Conservation (phyloP, 1,140 invertebrate species). For the Eubasilissa regina region DNA sequence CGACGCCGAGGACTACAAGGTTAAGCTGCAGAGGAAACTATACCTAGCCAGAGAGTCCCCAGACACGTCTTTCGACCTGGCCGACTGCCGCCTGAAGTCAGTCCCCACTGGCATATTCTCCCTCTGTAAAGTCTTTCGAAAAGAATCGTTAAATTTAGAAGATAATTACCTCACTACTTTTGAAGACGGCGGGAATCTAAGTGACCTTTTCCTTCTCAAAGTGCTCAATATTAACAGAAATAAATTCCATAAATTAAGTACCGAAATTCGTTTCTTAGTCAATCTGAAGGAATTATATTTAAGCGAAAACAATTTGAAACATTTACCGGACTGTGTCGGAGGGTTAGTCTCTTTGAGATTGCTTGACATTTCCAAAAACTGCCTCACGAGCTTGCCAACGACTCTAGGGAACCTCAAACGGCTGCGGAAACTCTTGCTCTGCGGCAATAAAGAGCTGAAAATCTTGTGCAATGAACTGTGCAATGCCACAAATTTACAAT, state of each 20-base stretch:
- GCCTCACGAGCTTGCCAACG: slow-evolving; percentile 77
- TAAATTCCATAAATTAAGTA: slow-evolving; percentile 76
- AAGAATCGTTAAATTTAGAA: slow-evolving; percentile 78
- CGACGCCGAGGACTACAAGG: slow-evolving; percentile 67
- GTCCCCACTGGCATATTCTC: slow-evolving; percentile 84
- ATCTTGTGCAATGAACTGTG: slow-evolving; percentile 77
- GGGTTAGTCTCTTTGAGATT: slow-evolving; percentile 75
- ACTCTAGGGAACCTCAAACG: slow-evolving; percentile 76
- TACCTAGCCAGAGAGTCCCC: slow-evolving; percentile 84
- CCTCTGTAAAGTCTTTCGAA: slow-evolving; percentile 84
- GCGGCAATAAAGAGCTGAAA: slow-evolving; percentile 74
- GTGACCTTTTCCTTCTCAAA: slow-evolving; percentile 79
- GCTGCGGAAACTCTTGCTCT: slow-evolving; percentile 74
- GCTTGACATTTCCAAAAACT: slow-evolving; percentile 82
- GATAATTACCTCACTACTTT: slow-evolving; percentile 79
- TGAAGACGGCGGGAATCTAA: slow-evolving; percentile 79
- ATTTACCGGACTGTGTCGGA: slow-evolving; percentile 79
- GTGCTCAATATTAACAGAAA: slow-evolving; percentile 83
- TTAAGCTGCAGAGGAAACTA: slow-evolving; percentile 80
- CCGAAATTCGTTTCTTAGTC: slow-evolving; percentile 75
- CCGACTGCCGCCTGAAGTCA: slow-evolving; percentile 79
- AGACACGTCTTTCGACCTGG: slow-evolving; percentile 83
- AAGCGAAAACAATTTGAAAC: slow-evolving; percentile 77
- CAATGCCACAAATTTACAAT: slow-evolving; percentile 72
- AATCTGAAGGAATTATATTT: slow-evolving; percentile 80